Base-by-base conservation (phyloP, 2,888 invertebrate genomes). In the Terebella lapidaria region DNA sequence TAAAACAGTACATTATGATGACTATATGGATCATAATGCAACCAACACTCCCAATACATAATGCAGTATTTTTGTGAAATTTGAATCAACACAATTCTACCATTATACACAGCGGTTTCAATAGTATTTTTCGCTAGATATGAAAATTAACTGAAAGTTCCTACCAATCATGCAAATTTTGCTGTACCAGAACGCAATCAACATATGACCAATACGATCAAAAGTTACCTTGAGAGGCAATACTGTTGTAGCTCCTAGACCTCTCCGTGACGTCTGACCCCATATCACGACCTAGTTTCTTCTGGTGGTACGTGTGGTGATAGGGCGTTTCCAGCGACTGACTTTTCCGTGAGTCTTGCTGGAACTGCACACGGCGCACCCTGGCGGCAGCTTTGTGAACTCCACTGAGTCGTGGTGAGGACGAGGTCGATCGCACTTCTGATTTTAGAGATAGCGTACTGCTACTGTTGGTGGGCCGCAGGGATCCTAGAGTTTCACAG, bases 311-410 rank as follows among this genome's bases (percentile, higher is more conserved):
- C 18, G 54, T 56, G 54, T 64, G 64, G 45, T 61, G 56, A 22
- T 64, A 64, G n/a, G 64, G 64, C 4, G 64, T 61, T 49, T 64
- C 64, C 25, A 64, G 55, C 4, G 64, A 64, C 47, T 61, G 58
- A 29, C 47, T 47, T 55, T 64, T 64, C 26, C 45, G 51, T 18
- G 52, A 54, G 49, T 64, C 64, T 56, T 64, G 64, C 52, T 63
- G 56, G 55, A 64, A 64, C 25, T 57, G 61, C 1, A 64, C 64
- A 2, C 64, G 58, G 15, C 64, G 57, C 18, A 25, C 22, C 25
- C 57, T 4, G 3, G 51, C 57, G 28, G 18, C 47, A 24, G 22
- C 22, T n/a, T 25, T 35, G 10, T n/a, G 42, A n/a, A n/a, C 10
- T 15, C 42, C n/a, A n/a, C n/a, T 35, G 42, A 35, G 42, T 10